Base-by-base conservation (phyloP, 2,797 vertebrate species). In the Rhinophrynus dorsalis region DNA sequence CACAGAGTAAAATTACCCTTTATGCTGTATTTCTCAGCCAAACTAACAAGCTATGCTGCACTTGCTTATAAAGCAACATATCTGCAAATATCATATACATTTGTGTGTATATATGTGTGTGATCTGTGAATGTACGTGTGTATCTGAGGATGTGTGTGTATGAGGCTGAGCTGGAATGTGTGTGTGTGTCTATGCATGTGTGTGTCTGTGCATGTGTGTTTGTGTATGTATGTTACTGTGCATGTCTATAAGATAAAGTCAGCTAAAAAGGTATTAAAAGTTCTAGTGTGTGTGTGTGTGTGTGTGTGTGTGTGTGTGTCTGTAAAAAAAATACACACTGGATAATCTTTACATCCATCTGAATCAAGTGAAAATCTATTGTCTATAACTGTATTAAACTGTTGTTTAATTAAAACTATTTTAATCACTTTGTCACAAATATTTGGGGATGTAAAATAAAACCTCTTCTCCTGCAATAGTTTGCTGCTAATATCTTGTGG, bases 21-120 rank as follows among this genome's bases (percentile, higher is more conserved):
- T 29, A 32, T 52, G 24, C 15, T 45, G 18, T 45, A 45, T 55
- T 55, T 33, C 51, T 55, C 17, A 55, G 51, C 30, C 51, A 55
- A 55, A 52, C 18, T 18, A 45, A 10, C 20, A 48, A 48, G 8
- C 9, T 3, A n/a, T n/a, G n/a, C 12, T 24, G 9, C 21, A 26
- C 45, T 48, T 48, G n/a, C n/a, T n/a, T n/a, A n/a, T n/a, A n/a
- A n/a, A n/a, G n/a, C n/a, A n/a, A n/a, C n/a, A n/a, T n/a, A n/a
- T n/a, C n/a, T n/a, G 15, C 9, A 38, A 44, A 15, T 44, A 15
- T 17, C 40, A 17, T 44, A 15, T 5, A 17, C n/a, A 42, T 42
- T 5, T 42, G 3, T 8, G 4, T 42, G 6, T 42, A 4, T 8
- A 18, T 7, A 8, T 42, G n/a, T 42, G n/a, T 42, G n/a, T 8